Evolutionary conservation across 2,888 invertebrate genomes (phyloP), one percentile per base, ranked within the genome.

Genomic region (Oasisia sp.): DNA sequence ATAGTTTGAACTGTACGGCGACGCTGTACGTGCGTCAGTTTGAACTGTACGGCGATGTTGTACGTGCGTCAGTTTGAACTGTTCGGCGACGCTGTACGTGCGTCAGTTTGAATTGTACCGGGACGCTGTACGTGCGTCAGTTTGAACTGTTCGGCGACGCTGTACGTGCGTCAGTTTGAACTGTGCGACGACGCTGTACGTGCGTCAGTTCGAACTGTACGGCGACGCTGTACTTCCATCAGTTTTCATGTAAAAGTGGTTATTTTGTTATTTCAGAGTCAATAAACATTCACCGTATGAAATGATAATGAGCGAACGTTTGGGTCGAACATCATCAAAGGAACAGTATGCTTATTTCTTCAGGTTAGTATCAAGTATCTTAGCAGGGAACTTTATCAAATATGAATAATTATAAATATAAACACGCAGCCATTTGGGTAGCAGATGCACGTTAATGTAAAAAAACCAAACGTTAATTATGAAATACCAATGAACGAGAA

Each of bases 261-360:
- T 27, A 74, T 74, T 56, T 56, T 74, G 19, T 74, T 74, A 74
- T 19, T 74, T 74, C 74, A 74, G 74, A 74, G 74, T 74, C 27
- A 74, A 74, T 74, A 27, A 19, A 19, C 74, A 74, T 19, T 74
- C 74, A n/a, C 90, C 89, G 3, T 94, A 93, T 91, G 91, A 92
- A 3, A 93, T 94, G 93, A 92, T 92, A 11, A 92, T 95, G 38
- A 95, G 95, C 93, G 94, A 94, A 19, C 93, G 94, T 50, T 93
- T 95, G 0, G 95, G 95, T 0, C 92, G 95, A 8, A 94, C 94
- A 0, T 92, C 56, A 14, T 94, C 93, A 74, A 95, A 95, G 92
- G 95, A 95, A 93, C 95, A 95, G 92, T 95, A 95, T 91, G 95
- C 95, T 4, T 95, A 94, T 92, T 93, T 95, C 8, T 95, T 95